Evolutionary conservation across 2,113 vertebrate genomes (phyloP).

Genomic region (Triplophysa dalaica): DNA sequence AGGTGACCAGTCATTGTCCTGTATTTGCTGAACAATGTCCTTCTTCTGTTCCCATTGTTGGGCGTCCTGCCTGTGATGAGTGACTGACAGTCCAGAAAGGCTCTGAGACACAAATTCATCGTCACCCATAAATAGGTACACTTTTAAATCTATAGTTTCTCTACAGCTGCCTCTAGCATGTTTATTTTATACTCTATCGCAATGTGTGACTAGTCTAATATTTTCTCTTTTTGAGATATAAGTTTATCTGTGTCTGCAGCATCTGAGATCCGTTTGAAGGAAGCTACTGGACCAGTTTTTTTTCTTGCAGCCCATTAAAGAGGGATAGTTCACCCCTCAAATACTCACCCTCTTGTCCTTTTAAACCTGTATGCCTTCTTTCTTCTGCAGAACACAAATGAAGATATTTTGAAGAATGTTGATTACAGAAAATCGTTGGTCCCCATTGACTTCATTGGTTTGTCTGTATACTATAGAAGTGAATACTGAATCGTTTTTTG

Average conservation of each 20-base stretch:
- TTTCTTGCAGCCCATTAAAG: neutral
- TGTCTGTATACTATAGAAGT: too few species aligned
- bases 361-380: too few species aligned
- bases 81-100: conserved; percentile 70
- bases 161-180: conserved; percentile 17
- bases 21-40: conserved; percentile 64
- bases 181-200: neutral
- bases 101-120: conserved; percentile 61
- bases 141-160: neutral
- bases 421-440: too few species aligned
- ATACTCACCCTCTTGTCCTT: too few species aligned
- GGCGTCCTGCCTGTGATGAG: conserved; percentile 69
- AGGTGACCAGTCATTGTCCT: conserved; percentile 33
- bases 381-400: too few species aligned
- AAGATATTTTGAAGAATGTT: too few species aligned
- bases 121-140: conserved; percentile 80
- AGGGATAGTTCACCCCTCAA: too few species aligned
- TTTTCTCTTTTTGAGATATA: neutral
- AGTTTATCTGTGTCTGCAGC: neutral
- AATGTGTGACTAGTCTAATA: neutral
- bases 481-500: too few species aligned
- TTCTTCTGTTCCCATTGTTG: conserved; percentile 71
- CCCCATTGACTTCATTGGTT: too few species aligned
- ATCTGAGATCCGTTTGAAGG: neutral
- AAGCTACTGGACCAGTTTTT: neutral